phyloP scores from a whole-genome alignment of 2,113 vertebrate genomes.

The Tenrec ecaudatus region DNA sequence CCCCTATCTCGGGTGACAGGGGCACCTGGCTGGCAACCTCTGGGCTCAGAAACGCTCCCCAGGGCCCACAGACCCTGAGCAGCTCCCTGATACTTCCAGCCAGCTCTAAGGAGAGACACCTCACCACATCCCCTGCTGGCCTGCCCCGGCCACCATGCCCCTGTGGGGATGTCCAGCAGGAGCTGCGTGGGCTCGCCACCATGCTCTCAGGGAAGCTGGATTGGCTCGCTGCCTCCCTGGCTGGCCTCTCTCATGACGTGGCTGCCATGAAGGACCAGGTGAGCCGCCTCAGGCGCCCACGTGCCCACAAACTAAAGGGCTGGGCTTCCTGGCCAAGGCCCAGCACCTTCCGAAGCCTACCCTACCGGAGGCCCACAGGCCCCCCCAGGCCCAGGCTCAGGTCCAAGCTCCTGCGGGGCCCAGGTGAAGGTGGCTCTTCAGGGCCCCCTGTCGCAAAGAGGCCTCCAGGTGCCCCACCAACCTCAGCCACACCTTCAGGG shows the following conservation, averaged over 20 bases:
- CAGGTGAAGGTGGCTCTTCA: not conserved
- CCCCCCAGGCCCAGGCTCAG: slow-evolving; percentile 62
- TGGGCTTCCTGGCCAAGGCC: slow-evolving; percentile 26
- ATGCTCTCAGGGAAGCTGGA: slow-evolving; percentile 71
- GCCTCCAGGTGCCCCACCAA: not conserved
- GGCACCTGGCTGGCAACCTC: not conserved
- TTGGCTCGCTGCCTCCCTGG: slow-evolving; percentile 31
- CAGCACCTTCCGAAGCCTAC: not conserved
- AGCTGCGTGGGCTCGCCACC: not conserved
- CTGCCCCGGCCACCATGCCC: accelerated
- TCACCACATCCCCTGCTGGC: not conserved
- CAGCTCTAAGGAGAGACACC: not conserved
- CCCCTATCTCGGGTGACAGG: slow-evolving; percentile 52
- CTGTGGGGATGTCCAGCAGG: slow-evolving; percentile 59
- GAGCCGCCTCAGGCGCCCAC: slow-evolving; percentile 35
- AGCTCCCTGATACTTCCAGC: slow-evolving; percentile 56
- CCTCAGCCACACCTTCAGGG: not conserved
- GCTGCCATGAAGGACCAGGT: slow-evolving; percentile 74
- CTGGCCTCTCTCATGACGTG: slow-evolving; percentile 76
- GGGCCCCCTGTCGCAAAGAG: slow-evolving; percentile 21
- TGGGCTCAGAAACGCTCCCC: not conserved
- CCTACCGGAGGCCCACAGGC: slow-evolving; percentile 65
- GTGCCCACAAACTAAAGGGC: slow-evolving; percentile 25
- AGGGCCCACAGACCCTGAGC: accelerated
- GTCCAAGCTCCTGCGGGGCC: slow-evolving; percentile 64